These are phyloP conservation scores for Caenorhabditis japonica DNA, from an alignment of 2,888 invertebrate genomes.

Conservation along the genomic window DNA sequence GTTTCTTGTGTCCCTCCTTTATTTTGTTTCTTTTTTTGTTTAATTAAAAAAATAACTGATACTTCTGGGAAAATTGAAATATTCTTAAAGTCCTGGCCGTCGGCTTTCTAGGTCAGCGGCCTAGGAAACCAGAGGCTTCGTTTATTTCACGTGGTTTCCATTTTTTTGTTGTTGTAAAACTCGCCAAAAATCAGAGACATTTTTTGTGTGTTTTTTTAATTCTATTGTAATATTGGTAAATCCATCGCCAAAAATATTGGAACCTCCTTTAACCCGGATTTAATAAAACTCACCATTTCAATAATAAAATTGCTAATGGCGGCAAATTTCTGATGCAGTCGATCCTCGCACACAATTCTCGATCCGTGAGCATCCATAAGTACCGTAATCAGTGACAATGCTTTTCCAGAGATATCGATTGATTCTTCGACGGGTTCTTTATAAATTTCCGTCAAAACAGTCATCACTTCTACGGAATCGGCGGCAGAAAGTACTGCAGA, in stretches of 20 bases:
- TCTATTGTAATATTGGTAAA: no score
- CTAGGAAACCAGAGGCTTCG: no score
- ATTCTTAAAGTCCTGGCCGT: no score
- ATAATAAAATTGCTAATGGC: constrained; percentile 43
- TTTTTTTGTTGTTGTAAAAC: no score
- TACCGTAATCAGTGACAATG: constrained; percentile 35
- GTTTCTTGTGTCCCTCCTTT: no score
- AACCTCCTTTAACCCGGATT: background rate
- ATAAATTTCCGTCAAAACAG: constrained; percentile 33
- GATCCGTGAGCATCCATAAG: constrained; percentile 52
- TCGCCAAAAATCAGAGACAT: no score
- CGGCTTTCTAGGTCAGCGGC: no score
- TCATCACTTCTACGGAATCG: constrained; percentile 42
- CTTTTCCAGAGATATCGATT: constrained; percentile 18
- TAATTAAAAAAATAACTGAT: no score
- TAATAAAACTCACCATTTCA: constrained; percentile 44
- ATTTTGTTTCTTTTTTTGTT: no score
- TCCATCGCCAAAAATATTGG: background rate
- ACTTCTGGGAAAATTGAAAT: no score
- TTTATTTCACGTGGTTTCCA: no score
- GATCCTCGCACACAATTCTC: constrained; percentile 39
- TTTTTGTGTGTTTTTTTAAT: no score
- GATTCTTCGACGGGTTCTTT: background rate
- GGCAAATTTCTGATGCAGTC: constrained; percentile 41
- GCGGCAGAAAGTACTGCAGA: constrained; percentile 19